A percentile compares a stretch with the other conserved stretches of the same genome.
Conservation (phyloP, 2,888 invertebrate genomes). For the Quadroppia sp. region DNA sequence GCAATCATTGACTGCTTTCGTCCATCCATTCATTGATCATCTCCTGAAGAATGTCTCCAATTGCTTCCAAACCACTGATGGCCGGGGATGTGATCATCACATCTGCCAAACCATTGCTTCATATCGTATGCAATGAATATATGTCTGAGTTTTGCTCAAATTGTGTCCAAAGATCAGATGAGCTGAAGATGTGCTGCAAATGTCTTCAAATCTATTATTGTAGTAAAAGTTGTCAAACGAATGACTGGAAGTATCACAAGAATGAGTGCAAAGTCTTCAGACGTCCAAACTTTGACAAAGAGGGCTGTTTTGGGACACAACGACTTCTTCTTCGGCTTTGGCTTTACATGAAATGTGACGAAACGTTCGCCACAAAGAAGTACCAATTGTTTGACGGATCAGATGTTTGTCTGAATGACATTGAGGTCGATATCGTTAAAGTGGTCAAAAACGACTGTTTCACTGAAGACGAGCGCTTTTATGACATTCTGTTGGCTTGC, state of each 20-base stretch:
- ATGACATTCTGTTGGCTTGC: not conserved
- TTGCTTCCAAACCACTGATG: not conserved
- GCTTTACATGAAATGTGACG: constrained; percentile 1
- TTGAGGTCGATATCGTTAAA: not conserved
- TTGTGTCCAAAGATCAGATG: not conserved
- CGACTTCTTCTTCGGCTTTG: not conserved
- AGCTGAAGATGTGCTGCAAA: not conserved
- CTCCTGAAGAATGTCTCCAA: not conserved
- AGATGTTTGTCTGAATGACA: constrained; percentile 6
- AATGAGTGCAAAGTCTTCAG: not conserved
- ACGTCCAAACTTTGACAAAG: not conserved
- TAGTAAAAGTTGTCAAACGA: not conserved
- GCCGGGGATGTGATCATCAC: not conserved
- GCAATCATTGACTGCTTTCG: too few species aligned
- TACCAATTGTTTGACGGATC: constrained; percentile 9
- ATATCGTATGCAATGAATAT: not conserved
- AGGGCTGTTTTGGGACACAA: not conserved
- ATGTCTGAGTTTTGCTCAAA: not conserved
- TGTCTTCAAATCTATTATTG: constrained; percentile 12
- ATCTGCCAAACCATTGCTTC: not conserved
- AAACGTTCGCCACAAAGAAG: not conserved
- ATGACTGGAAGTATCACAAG: not conserved
- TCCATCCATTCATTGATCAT: not conserved
- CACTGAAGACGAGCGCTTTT: not conserved
- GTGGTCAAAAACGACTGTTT: not conserved